Evolutionary conservation across 1,140 invertebrate species (phyloP), one percentile per base, ranked within the genome.

Genomic region (Andrena cerasifolii): DNA sequence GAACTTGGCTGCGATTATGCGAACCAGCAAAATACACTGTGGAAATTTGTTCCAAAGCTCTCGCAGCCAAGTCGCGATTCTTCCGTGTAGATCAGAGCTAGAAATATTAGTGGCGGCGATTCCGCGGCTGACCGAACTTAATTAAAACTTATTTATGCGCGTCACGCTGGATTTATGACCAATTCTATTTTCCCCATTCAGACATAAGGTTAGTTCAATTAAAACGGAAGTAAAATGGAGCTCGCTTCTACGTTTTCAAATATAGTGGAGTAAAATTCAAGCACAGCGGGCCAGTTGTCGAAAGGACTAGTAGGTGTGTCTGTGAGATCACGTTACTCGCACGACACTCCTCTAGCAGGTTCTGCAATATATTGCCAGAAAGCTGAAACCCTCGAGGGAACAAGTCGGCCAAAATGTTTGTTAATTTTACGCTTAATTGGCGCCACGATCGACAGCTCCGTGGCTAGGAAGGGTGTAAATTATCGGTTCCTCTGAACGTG

Each of bases 361-460:
- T 54, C 49, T 28, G 36, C 36, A 26, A 77, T 40, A 71, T 76
- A 28, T 56, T 67, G 53, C 43, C 53, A 76, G 77, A 84, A 83
- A 84, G 47, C 21, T 28, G 77, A 83, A 61, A 83, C 70, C 26
- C 45, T 59, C 51, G 18, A 28, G 12, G 28, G 49, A 56, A 61
- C 33, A 47, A 16, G 43, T 70, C 36, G 49, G 49, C 58, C 77
- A 79, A 84, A 76, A 67, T 83, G 68, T 63, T 83, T 76, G 77
- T 84, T 65, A 83, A 83, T 84, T 84, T 84, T 47, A 79, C 65
- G 77, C 71, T 72, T 84, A 71, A 84, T 84, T 80, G 61, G 54
- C 33, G 31, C 43, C 40, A 12, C 54, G 21, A 80, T 75, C 56
- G 54, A 83, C 51, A 67, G 53, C 7, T 26, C 8, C 5, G 18